Percentiles rank a stretch among this genome's conserved stretches.
phyloP scores from a whole-genome alignment of 2,113 vertebrate genomes.

The Apaloderma vittatum region DNA sequence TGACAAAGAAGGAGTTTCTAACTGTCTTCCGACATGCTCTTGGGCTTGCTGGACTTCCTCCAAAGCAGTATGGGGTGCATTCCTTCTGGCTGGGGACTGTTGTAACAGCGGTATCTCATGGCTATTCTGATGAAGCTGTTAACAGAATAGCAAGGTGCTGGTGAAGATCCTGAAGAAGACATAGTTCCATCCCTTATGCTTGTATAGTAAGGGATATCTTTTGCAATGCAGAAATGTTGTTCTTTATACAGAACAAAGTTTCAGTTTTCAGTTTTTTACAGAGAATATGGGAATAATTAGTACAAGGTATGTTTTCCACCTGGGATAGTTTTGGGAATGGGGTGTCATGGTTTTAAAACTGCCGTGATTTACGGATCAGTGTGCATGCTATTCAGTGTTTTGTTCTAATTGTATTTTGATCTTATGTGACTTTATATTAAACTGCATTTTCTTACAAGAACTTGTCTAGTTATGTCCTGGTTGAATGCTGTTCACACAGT shows the following conservation, averaged over 20 bases:
- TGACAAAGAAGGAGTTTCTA: slow-evolving; percentile 35
- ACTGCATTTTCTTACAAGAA: neutral
- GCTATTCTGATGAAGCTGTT: neutral
- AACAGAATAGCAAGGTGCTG: neutral
- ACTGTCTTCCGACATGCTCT: neutral
- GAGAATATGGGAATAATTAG: neutral
- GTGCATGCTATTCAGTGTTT: neutral
- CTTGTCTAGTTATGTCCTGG: neutral
- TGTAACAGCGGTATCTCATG: neutral
- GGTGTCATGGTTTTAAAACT: neutral
- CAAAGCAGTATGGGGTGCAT: neutral
- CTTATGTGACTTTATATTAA: neutral
- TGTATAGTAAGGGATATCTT: neutral
- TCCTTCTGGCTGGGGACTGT: slow-evolving; percentile 24
- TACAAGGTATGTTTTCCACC: neutral
- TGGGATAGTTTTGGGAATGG: neutral
- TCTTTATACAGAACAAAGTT: neutral
- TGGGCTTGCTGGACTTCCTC: neutral
- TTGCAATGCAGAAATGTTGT: neutral
- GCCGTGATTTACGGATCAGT: neutral
- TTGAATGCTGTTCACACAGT: neutral
- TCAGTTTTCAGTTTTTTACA: neutral
- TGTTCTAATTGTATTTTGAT: neutral
- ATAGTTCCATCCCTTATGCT: neutral
- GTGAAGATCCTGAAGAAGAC: neutral